Base-by-base conservation (phyloP, 2,888 invertebrate genomes). In the Drosophila meridionalis region DNA sequence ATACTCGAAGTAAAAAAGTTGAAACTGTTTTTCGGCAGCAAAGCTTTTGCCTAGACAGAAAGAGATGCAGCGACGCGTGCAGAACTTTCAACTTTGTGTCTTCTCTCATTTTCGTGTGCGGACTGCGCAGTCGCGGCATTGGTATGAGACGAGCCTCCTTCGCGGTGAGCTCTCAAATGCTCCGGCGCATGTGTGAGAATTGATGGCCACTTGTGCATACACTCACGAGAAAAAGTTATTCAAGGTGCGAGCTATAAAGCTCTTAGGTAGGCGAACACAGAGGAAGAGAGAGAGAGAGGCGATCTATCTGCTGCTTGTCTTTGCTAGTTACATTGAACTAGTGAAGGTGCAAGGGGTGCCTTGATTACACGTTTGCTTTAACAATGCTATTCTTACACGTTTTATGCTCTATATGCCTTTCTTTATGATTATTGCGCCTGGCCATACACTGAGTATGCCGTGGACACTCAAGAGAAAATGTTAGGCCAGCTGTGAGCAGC, bases 81-180 rank as follows among this genome's bases (percentile, higher is more conserved):
- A 50, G 30, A 30, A 42, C 28, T 45, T 45, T 43, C 3, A 50
- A 32, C 20, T 52, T 20, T 38, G 36, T 28, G 34, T 38, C 26
- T 5, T 30, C 50, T 20, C 40, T 26, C 30, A 12, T 63, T 57
- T 9, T 12, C 30, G 59, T 14, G 63, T 32, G 82, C 57, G 26
- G 48, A 58, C 60, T 67, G 57, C 72, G 76, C 82, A 69, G 80
- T 55, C 60, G 71, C 81, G 68, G 73, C 78, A 69, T 74, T 68
- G 45, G 32, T 61, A 50, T 45, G 74, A 76, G 84, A 87, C 85
- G 85, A 86, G 85, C 85, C 85, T 82, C 89, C 87, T 75, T 75
- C 74, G 66, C 70, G 76, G 68, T 61, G 64, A 20, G 9, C 78
- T 64, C 69, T 76, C 82, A 73, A 69, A 66, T 65, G 60, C 40